Evolutionary conservation across 1,140 invertebrate genomes (phyloP).

Genomic region (Leptopilina clavipes): DNA sequence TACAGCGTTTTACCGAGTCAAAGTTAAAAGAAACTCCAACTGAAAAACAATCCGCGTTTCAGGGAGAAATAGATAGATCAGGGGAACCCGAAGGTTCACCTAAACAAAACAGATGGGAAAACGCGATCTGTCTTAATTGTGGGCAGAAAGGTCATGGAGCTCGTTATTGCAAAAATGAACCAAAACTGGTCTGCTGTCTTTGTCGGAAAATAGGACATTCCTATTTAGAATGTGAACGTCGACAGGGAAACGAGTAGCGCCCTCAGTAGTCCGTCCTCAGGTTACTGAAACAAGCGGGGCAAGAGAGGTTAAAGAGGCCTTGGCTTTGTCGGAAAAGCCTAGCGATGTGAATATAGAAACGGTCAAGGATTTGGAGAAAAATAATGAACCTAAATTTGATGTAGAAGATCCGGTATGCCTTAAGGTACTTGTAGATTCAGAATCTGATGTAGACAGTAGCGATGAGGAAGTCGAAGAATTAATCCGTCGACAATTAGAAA

Average conservation of each 20-base stretch:
- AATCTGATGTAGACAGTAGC: background rate
- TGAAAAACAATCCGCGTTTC: no score
- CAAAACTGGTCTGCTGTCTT: background rate
- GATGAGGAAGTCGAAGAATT: background rate
- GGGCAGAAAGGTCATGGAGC: background rate
- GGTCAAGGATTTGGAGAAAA: background rate
- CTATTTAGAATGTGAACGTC: background rate
- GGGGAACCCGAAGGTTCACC: background rate
- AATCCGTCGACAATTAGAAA: background rate
- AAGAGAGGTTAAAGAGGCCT: background rate
- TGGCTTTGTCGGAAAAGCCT: background rate
- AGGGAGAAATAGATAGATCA: background rate
- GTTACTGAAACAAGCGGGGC: background rate
- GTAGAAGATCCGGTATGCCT: background rate
- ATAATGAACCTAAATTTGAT: no score
- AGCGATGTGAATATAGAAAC: background rate
- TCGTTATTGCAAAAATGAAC: background rate
- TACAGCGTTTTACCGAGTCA: background rate
- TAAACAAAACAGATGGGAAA: background rate
- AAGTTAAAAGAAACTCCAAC: background rate
- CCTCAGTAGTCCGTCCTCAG: constrained; percentile 30
- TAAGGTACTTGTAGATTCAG: background rate
- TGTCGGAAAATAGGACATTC: background rate
- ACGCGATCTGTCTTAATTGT: background rate
- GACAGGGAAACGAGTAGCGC: background rate